Base-by-base conservation (phyloP, 1,140 invertebrate genomes). In the Campodea augens region DNA sequence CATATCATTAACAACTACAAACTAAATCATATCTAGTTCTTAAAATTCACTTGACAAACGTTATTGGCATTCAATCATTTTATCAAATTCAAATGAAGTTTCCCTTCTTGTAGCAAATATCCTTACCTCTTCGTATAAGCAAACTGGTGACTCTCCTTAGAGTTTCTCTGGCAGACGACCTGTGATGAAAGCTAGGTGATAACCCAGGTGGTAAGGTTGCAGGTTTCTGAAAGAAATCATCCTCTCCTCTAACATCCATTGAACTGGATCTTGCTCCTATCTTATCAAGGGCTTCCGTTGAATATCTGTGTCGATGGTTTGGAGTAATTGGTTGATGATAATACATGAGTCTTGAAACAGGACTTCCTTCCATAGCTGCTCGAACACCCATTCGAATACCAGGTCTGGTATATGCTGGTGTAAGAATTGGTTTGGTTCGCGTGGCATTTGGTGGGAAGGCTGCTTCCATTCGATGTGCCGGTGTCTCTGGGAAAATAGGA, bases 131-230 rank as follows among this genome's bases (percentile, higher is more conserved):
- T 43, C 79, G 71, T 63, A 86, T 86, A 59, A 86, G 71, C 63
- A 86, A 74, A 69, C 81, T 84, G 57, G 81, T 85, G 54, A 86
- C 82, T 61, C 82, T 73, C 56, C 82, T 69, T 46, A 86, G 67
- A 37, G 82, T 81, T 62, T 84, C 82, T 54, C 80, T 70, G 25
- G 82, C 81, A 49, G 78, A 84, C 65, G 81, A 80, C 56, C 82
- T 78, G 67, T 84, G 80, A 67, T 84, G 85, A 62, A 83, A 84
- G 52, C 73, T 72, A 51, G 75, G 75, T 46, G 81, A 83, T 52
- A 86, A 66, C 66, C 84, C 84, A 38, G 82, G 82, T 21, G 82
- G 82, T 48, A 86, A 64, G 15, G 82, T 86, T 25, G 82, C 62
- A 1, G 81, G 81, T 57, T 86, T 86, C 21, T 73, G 62, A 1